A percentile compares a stretch with the other conserved stretches of the same genome.
phyloP scores from a whole-genome alignment of 2,888 invertebrate genomes.

The Thymelicus sylvestris region DNA sequence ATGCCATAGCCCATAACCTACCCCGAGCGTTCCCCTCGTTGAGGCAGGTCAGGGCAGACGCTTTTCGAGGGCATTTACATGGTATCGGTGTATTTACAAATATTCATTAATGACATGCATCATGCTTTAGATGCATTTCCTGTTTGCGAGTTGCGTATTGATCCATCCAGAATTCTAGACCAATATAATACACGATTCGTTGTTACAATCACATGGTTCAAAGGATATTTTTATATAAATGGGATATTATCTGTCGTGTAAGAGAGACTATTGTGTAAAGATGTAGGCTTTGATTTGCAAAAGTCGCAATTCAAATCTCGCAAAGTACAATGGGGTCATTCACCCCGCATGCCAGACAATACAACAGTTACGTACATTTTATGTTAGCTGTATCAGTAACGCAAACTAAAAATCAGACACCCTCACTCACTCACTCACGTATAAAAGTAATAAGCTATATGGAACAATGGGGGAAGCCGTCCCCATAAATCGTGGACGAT shows the following conservation, averaged over 20 bases:
- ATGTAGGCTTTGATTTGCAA: slow-evolving; percentile 35
- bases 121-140: slow-evolving; percentile 5
- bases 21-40: slow-evolving; percentile 77
- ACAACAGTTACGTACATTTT: slow-evolving; percentile 37
- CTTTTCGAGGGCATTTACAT: slow-evolving; percentile 76
- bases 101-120: slow-evolving; percentile 41
- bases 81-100: slow-evolving; percentile 58
- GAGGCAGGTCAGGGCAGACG: slow-evolving; percentile 74
- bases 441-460: slow-evolving; percentile 37
- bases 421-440: slow-evolving; percentile 31
- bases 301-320: slow-evolving; percentile 38
- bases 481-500: slow-evolving; percentile 34
- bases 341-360: slow-evolving; percentile 37
- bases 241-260: not conserved
- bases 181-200: not conserved
- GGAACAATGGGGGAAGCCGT: slow-evolving; percentile 34
- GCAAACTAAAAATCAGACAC: slow-evolving; percentile 39
- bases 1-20: slow-evolving; percentile 81
- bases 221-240: not conserved
- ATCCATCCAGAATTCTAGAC: no score
- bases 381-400: slow-evolving; percentile 37
- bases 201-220: not conserved
- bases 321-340: slow-evolving; percentile 38
- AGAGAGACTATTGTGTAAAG: slow-evolving; percentile 23
- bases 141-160: slow-evolving; percentile 8